These are phyloP conservation scores for Sabatieria punctata DNA, from an alignment of 2,888 invertebrate species.

Conservation along the genomic window DNA sequence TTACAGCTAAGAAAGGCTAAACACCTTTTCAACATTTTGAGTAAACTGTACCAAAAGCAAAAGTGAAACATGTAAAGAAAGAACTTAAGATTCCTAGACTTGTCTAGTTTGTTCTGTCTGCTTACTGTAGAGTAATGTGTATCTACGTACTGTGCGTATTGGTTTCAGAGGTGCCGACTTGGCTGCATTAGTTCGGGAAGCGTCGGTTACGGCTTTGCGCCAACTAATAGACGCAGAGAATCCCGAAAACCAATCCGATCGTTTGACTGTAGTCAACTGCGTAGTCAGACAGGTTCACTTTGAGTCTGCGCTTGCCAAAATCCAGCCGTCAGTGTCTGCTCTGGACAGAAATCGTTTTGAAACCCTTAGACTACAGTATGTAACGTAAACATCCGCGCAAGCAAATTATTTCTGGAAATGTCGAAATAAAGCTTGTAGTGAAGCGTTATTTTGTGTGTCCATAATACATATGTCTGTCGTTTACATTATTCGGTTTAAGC, in stretches of 20 bases:
- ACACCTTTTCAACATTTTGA: constrained; percentile 1
- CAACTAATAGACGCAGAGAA: background rate
- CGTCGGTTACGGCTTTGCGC: constrained; percentile 54
- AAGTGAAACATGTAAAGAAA: background rate
- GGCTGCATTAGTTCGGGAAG: constrained; percentile 68
- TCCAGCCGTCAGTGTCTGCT: constrained; percentile 78
- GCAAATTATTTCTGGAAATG: too few species aligned
- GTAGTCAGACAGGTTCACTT: constrained; percentile 55
- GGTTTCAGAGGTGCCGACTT: constrained; percentile 68
- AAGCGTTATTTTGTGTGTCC: too few species aligned
- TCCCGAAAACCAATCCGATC: constrained; percentile 3
- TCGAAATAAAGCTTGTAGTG: too few species aligned
- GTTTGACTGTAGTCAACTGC: constrained; percentile 34
- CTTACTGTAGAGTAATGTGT: too few species aligned
- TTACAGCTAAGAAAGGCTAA: too few species aligned
- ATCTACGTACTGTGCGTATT: too few species aligned
- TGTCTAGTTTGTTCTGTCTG: too few species aligned
- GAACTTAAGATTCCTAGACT: background rate
- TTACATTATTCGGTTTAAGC: too few species aligned
- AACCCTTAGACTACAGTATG: too few species aligned
- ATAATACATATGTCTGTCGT: too few species aligned
- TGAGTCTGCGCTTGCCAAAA: constrained; percentile 52
- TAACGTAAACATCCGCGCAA: too few species aligned
- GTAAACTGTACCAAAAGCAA: background rate
- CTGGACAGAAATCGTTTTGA: too few species aligned